Percentiles rank a stretch among this genome's conserved stretches.
These are phyloP conservation scores for Sclerodermus sp. DNA, from an alignment of 2,888 invertebrate genomes.

Conservation along the genomic window DNA sequence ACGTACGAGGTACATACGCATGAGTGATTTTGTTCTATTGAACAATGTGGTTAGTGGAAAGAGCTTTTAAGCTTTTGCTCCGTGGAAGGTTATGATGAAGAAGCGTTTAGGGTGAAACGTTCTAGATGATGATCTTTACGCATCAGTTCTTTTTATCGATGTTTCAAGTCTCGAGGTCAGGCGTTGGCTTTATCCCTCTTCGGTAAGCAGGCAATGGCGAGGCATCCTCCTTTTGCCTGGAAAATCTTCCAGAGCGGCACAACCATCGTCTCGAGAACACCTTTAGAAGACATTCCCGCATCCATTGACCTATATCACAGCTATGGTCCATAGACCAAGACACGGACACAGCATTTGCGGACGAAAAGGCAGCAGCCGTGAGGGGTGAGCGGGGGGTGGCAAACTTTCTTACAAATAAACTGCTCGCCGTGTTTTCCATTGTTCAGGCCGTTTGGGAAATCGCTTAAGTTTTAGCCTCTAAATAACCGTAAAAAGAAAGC, in stretches of 20 bases:
- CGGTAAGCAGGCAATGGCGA: conserved; percentile 8
- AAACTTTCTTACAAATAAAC: conserved; percentile 26
- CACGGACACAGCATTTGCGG: neutral
- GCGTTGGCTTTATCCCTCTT: conserved; percentile 5
- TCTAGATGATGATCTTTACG: too few species aligned
- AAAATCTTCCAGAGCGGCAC: conserved; percentile 20
- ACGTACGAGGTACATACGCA: too few species aligned
- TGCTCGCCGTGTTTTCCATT: conserved; percentile 19
- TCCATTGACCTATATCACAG: conserved; percentile 30
- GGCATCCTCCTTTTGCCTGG: conserved; percentile 9
- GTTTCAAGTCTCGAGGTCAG: too few species aligned
- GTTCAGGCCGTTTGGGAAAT: conserved; percentile 6
- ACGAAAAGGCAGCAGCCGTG: neutral
- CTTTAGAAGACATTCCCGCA: conserved; percentile 27
- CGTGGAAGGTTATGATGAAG: too few species aligned
- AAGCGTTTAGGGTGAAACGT: too few species aligned
- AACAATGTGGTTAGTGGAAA: too few species aligned
- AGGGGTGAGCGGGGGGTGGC: neutral
- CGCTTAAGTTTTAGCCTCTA: neutral
- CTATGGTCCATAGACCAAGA: conserved; percentile 9
- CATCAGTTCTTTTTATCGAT: too few species aligned
- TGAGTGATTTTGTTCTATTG: too few species aligned
- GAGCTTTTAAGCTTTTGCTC: too few species aligned
- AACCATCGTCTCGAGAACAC: conserved; percentile 17
- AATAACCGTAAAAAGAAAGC: neutral